Conservation (phyloP, 2,888 invertebrate species). For the Stegophylla sp. region DNA sequence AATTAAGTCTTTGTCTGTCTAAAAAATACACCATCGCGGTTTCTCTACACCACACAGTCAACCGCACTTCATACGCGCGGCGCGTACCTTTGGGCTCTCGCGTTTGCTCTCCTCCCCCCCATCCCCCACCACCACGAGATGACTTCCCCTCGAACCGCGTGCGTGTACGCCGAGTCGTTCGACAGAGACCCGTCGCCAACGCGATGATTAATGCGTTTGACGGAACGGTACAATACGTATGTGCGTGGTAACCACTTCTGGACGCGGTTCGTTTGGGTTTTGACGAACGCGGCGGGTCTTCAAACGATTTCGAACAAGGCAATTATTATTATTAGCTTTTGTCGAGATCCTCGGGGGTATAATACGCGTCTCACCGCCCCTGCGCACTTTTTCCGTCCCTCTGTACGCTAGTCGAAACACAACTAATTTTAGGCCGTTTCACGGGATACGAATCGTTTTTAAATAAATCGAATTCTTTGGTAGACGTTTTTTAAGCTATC, state of each 20-base stretch:
- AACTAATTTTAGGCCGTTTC: too few species aligned
- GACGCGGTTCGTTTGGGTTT: slow-evolving; percentile 55
- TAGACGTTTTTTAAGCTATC: too few species aligned
- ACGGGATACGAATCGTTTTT: too few species aligned
- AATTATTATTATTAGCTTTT: too few species aligned
- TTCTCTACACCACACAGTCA: neutral
- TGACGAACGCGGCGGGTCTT: slow-evolving; percentile 36
- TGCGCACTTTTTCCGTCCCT: too few species aligned
- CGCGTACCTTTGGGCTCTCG: neutral
- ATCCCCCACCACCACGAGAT: neutral
- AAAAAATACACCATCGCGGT: slow-evolving; percentile 23
- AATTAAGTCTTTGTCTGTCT: slow-evolving; percentile 58
- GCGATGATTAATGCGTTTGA: slow-evolving; percentile 55
- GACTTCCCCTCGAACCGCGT: slow-evolving; percentile 8
- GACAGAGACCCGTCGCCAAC: too few species aligned
- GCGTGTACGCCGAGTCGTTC: neutral
- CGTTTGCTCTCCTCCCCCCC: neutral
- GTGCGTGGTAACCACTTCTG: slow-evolving; percentile 23
- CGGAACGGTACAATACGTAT: slow-evolving; percentile 10
- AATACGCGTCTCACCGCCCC: too few species aligned
- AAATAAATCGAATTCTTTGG: too few species aligned
- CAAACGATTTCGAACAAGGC: slow-evolving; percentile 40
- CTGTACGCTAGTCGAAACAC: too few species aligned
- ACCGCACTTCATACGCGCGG: neutral
- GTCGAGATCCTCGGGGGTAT: too few species aligned